phyloP scores from a whole-genome alignment of 2,888 invertebrate species.

The Alviniconcha strummeri region DNA sequence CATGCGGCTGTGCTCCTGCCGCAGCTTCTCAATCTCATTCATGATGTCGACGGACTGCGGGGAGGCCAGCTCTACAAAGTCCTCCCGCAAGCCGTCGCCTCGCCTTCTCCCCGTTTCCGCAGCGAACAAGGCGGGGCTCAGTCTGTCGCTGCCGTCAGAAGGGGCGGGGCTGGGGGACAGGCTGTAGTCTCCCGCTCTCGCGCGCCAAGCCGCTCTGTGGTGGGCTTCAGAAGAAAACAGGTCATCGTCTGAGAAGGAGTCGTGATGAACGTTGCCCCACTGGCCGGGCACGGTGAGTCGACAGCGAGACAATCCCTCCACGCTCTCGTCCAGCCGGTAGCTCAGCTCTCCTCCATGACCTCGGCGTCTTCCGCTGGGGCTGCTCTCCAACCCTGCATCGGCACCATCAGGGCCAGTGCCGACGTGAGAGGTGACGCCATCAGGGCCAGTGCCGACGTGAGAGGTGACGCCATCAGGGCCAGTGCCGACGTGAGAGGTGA shows the following conservation, averaged over 20 bases:
- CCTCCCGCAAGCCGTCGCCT: not conserved
- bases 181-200: conserved; percentile 18
- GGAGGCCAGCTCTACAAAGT: not conserved
- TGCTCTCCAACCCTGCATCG: too few relatives aligned
- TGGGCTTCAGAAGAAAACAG: conserved; percentile 3
- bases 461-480: too few relatives aligned
- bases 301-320: not conserved
- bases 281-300: not conserved
- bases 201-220: conserved; percentile 21
- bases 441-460: too few relatives aligned
- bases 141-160: not conserved
- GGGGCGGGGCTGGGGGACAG: not conserved
- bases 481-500: too few relatives aligned
- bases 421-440: too few relatives aligned
- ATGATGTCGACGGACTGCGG: conserved; percentile 20
- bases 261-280: not conserved
- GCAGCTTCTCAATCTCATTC: conserved; percentile 58
- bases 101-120: not conserved
- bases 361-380: too few relatives aligned
- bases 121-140: not conserved
- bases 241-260: not conserved
- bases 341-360: conserved; percentile 33
- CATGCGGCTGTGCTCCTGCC: conserved; percentile 60
- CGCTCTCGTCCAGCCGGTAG: conserved; percentile 35
- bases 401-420: too few relatives aligned